Evolutionary conservation across 2,888 invertebrate species (phyloP), one percentile per base, ranked within the genome.

Genomic region (Ormyrus labotus): DNA sequence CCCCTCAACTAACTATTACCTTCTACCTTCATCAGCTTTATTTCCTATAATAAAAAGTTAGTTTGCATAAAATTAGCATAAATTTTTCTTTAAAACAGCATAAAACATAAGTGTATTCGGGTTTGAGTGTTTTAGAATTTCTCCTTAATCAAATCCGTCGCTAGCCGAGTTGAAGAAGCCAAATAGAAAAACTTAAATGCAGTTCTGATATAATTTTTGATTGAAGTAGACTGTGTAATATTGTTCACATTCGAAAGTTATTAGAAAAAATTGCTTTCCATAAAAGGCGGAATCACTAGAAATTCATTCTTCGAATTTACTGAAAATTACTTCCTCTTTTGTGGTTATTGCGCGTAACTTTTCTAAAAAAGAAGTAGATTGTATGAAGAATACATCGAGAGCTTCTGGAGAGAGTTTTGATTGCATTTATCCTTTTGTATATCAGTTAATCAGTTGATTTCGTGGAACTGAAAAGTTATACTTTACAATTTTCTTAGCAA

Each of bases 241-340:
- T 73, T 7, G 64, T 19, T 65, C 73, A 19, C 19, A 51, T 75
- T 75, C 53, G 75, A 67, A 68, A 68, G 75, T 68, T 58, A 48
- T 75, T 5, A 13, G 19, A 65, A 50, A 13, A 9, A 75, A 64
- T 53, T 60, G 68, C 61, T 47, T 47, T 34, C 9, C 50, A 47
- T 68, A 68, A 75, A 64, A 64, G 34, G n/a, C 51, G 34, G 53
- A 65, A 65, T 65, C 13, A 48, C 48, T 57, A 57, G 73, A 64
- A 76, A 76, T 76, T 69, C 69, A 76, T 76, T 76, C 55, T 76
- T 53, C 45, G 55, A 69, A 53, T 63, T 45, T 6, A 8, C n/a
- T 2, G 19, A 10, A 51, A 68, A 68, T 76, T 63, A 60, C 76
- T 76, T 76, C 76, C 76, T 63, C 48, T 11, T 69, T 76, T 74